A percentile compares a stretch with the other conserved stretches of the same genome.
These are phyloP conservation scores for Anguilla marmorata DNA, from an alignment of 2,797 vertebrate genomes.

Conservation along the genomic window DNA sequence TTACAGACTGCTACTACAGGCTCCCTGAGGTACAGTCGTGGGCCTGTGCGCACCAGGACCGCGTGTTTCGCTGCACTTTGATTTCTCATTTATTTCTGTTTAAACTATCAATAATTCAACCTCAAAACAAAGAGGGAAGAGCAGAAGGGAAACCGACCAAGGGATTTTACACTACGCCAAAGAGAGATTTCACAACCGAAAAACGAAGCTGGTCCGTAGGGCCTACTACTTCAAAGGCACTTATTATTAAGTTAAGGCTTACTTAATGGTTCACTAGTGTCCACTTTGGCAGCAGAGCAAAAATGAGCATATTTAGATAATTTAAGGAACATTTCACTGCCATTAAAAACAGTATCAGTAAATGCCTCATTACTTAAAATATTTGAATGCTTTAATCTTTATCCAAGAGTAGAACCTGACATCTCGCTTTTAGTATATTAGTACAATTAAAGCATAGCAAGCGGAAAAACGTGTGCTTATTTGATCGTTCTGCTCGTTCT, in stretches of 20 bases:
- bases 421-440: background rate
- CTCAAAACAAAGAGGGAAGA: conserved; percentile 49
- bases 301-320: conserved; percentile 1
- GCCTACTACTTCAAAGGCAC: background rate
- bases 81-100: conserved; percentile 66
- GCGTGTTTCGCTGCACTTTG: conserved; percentile 49
- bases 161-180: background rate
- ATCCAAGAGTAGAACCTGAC: background rate
- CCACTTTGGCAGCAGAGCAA: background rate
- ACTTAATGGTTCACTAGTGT: conserved; percentile 4
- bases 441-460: background rate
- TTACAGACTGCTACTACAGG: background rate
- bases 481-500: background rate
- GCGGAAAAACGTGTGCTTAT: background rate
- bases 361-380: background rate
- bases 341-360: conserved; percentile 6
- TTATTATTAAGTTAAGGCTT: conserved; percentile 15
- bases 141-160: conserved; percentile 4
- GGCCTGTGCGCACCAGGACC: background rate
- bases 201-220: background rate
- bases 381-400: conserved; percentile 11
- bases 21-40: background rate
- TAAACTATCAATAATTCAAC: conserved; percentile 68
- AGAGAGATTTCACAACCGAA: background rate
- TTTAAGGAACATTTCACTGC: background rate